Base-by-base conservation (phyloP, 2,113 vertebrate genomes). In the Triplophysa siluroides region DNA sequence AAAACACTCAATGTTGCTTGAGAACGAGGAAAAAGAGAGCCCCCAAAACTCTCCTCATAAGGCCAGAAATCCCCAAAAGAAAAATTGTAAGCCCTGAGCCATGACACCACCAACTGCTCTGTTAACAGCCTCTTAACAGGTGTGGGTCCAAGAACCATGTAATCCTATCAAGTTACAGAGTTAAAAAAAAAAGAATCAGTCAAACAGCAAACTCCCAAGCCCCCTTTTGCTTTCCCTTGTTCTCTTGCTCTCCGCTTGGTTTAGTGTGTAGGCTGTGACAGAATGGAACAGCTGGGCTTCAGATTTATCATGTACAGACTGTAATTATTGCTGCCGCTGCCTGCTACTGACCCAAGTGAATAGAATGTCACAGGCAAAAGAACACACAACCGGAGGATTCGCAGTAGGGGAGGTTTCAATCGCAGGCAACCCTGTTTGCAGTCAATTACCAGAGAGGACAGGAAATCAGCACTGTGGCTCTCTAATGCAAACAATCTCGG, bases 271-370 rank as follows among this genome's bases (percentile, higher is more conserved):
- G 88, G 88, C 81, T 87, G 88, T 92, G 90, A 91, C 87, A 93
- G 90, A 91, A 91, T 83, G 72, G 88, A 95, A 94, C 93, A 95
- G 93, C 92, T 95, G 94, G 92, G 89, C 89, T 90, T 92, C 87
- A 92, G 91, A 93, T 94, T 90, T 90, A 81, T 94, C 92, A 94
- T 93, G 93, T 87, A 89, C 90, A 91, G 93, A 92, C 92, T 89
- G 92, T 93, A 94, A 96, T 93, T 93, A 95, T 93, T 92, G 87
- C 89, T 83, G 91, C 87, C 93, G 91, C 88, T 88, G 92, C 91
- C 93, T 94, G 91, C 92, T 94, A 93, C 91, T 92, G 93, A 92
- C 91, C 92, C 89, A 88, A 91, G 86, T 84, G 89, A 86, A 90
- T 85, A 90, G 90, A 92, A 87, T 91, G 91, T 85, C 87, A 89